A percentile compares a stretch with the other conserved stretches of the same genome.
Evolutionary conservation across 2,888 invertebrate genomes (phyloP).

Genomic region (Neocrepidodera transversa): DNA sequence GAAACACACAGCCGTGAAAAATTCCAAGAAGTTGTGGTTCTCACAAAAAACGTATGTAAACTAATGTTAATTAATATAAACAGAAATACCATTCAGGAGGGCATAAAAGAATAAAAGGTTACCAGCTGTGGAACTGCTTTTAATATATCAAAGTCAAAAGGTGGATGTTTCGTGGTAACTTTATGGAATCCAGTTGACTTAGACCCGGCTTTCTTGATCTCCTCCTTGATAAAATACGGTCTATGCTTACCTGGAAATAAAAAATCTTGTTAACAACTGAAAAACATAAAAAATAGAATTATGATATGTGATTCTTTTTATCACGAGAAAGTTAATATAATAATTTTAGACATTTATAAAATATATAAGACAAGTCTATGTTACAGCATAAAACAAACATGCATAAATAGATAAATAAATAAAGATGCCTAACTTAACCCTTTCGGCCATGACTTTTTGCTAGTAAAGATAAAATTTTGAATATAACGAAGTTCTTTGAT

Average conservation of each 20-base stretch:
- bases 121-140: conserved; percentile 31
- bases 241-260: conserved; percentile 58
- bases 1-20: not conserved
- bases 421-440: too few species aligned
- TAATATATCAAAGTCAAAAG: conserved; percentile 39
- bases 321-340: not conserved
- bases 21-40: conserved; percentile 15
- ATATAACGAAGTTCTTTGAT: too few species aligned
- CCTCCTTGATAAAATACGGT: conserved; percentile 51
- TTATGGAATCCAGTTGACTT: conserved; percentile 34
- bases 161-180: conserved; percentile 34
- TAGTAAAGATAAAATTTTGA: too few species aligned
- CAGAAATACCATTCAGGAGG: conserved; percentile 16
- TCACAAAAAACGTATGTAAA: conserved; percentile 21
- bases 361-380: too few species aligned
- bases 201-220: conserved; percentile 41
- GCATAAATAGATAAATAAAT: too few species aligned
- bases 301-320: conserved; percentile 23
- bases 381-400: too few species aligned
- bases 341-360: too few species aligned
- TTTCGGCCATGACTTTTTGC: too few species aligned
- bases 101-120: conserved; percentile 21
- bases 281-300: conserved; percentile 44
- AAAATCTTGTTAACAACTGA: conserved; percentile 57
- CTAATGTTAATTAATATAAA: conserved; percentile 27